Percentiles rank a stretch among this genome's conserved stretches.
Evolutionary conservation across 2,113 vertebrate genomes (phyloP).

Genomic region (Cichladusa arquata): DNA sequence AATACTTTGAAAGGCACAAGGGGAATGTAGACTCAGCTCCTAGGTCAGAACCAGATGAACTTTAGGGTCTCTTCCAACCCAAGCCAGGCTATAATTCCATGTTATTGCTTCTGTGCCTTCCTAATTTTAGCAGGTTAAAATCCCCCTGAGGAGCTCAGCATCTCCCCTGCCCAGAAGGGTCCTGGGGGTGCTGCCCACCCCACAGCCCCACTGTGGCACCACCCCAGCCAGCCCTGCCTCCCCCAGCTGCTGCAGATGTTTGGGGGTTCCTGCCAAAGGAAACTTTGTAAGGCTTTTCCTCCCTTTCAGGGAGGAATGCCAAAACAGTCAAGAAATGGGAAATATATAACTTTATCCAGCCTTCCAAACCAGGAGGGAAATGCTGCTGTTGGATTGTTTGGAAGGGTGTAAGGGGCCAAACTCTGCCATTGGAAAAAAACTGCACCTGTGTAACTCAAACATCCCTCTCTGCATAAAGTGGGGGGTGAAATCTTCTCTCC

Average conservation of each 20-base stretch:
- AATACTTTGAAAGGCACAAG: rapidly evolving
- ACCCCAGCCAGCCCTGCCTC: not conserved
- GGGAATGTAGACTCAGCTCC: not conserved
- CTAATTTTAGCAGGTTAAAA: not conserved
- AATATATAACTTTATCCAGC: constrained; percentile 66
- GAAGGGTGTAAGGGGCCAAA: not conserved
- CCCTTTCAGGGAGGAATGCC: constrained; percentile 62
- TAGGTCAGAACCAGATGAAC: not conserved
- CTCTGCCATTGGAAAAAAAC: not conserved
- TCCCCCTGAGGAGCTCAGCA: rapidly evolving
- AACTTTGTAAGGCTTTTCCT: constrained; percentile 70
- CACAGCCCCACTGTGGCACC: not conserved
- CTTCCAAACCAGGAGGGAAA: constrained; percentile 65
- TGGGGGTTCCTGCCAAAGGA: constrained; percentile 63
- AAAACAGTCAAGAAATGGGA: constrained; percentile 69
- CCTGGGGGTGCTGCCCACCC: not conserved
- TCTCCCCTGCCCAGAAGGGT: not conserved
- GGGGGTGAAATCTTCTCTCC: not conserved
- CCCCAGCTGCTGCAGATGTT: constrained; percentile 71
- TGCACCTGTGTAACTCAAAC: not conserved
- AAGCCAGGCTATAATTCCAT: not conserved
- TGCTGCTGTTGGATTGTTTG: not conserved
- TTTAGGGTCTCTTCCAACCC: not conserved
- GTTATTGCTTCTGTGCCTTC: rapidly evolving
- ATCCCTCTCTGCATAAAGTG: not conserved